Evolutionary conservation across 2,797 vertebrate genomes (phyloP).

Genomic region (Naso thynnoides): DNA sequence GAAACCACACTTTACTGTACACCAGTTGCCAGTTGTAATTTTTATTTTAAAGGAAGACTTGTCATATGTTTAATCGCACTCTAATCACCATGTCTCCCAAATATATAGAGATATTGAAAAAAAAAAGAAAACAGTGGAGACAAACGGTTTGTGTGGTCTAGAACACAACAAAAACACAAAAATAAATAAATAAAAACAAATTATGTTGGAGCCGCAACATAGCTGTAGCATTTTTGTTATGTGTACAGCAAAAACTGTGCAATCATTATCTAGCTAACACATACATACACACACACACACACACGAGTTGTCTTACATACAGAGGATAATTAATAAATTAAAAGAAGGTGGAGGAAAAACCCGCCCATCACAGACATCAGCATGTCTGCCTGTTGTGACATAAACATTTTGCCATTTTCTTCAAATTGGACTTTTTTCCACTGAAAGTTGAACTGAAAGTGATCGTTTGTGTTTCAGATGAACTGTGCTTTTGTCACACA

Average conservation of each 20-base stretch:
- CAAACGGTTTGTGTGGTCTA: slow-evolving; percentile 19
- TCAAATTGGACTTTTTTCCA: neutral
- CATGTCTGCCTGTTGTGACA: slow-evolving; percentile 30
- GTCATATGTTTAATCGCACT: slow-evolving; percentile 8
- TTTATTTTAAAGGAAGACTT: slow-evolving; percentile 72
- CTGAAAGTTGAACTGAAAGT: neutral
- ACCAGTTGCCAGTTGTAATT: neutral
- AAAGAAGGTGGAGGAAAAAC: slow-evolving; percentile 17
- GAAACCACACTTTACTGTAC: neutral
- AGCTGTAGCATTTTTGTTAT: slow-evolving; percentile 3
- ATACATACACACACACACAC: slow-evolving; percentile 8
- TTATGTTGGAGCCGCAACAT: slow-evolving; percentile 12
- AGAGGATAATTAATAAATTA: neutral
- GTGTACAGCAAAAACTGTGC: slow-evolving; percentile 12
- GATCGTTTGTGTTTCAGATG: neutral
- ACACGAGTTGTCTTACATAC: slow-evolving; percentile 3
- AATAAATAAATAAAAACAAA: slow-evolving; percentile 47
- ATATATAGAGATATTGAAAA: neutral
- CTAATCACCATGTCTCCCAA: slow-evolving; percentile 17
- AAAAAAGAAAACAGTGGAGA: slow-evolving; percentile 26
- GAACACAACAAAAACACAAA: slow-evolving; percentile 13
- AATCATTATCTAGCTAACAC: slow-evolving; percentile 14
- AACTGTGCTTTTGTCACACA: neutral
- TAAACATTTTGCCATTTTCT: neutral
- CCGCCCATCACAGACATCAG: slow-evolving; percentile 1